A percentile compares a stretch with the other conserved stretches of the same genome.
These are phyloP conservation scores for Channa striata DNA, from an alignment of 2,797 vertebrate genomes.

Conservation along the genomic window DNA sequence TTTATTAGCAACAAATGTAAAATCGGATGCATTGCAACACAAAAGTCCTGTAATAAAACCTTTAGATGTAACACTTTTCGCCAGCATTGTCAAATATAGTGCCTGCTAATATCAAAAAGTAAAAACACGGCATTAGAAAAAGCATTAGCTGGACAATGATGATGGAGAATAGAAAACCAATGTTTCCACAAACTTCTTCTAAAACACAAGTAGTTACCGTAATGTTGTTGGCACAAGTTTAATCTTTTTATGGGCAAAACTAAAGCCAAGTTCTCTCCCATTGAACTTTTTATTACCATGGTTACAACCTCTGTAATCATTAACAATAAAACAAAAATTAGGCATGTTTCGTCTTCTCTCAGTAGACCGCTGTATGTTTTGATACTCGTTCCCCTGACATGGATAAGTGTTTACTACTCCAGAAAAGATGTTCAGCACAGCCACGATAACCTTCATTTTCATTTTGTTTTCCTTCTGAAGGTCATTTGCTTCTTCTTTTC, in stretches of 20 bases:
- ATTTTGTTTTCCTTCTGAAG: conserved; percentile 65
- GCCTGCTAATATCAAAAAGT: neutral
- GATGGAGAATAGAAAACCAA: neutral
- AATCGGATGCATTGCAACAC: too few relatives aligned
- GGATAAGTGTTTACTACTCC: conserved; percentile 43
- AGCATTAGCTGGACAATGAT: neutral
- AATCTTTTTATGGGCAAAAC: too few relatives aligned
- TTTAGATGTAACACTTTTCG: too few relatives aligned
- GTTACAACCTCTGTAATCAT: conserved; percentile 2
- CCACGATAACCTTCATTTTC: conserved; percentile 53
- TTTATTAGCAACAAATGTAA: too few relatives aligned
- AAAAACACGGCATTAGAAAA: conserved; percentile 9
- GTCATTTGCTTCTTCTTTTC: conserved; percentile 70
- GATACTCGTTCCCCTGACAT: conserved; percentile 11
- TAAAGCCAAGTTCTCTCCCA: too few relatives aligned
- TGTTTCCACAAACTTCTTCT: neutral
- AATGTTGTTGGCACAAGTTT: too few relatives aligned
- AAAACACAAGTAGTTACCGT: neutral
- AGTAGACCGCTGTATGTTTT: conserved; percentile 18
- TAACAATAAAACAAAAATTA: neutral
- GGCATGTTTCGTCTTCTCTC: too few relatives aligned
- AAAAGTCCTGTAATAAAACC: too few relatives aligned
- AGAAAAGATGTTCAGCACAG: conserved; percentile 41
- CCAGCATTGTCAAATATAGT: too few relatives aligned
- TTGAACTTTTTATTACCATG: too few relatives aligned